Evolutionary conservation across 2,888 invertebrate species (phyloP), one percentile per base, ranked within the genome.

Genomic region (Epinotia demarniana): DNA sequence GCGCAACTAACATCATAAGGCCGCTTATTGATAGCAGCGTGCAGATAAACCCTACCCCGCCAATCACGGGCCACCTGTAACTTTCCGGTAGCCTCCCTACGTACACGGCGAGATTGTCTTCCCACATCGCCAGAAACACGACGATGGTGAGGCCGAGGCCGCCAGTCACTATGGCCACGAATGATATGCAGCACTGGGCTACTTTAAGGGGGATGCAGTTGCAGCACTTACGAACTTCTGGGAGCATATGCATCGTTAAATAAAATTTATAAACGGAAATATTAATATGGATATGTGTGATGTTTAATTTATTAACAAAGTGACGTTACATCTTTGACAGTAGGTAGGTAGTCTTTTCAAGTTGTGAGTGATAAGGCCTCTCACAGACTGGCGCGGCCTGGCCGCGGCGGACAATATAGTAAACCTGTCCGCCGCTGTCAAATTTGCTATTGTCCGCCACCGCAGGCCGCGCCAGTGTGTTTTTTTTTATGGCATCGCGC

Each of bases 21-120:
- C 69, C 69, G 46, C 23, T n/a, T 18, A 69, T 0, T n/a, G 5
- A 2, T 18, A 69, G 16, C 0, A 69, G 12, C n/a, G 16, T 5
- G 11, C 58, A 27, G 27, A 60, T 1, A 3, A 69, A 60, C 8
- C 69, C 69, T 12, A 23, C 4, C 19, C 2, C 6, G 13, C 27
- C 58, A n/a, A 69, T 23, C 16, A 60, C 4, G 3, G 69, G 58
- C 58, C 58, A 69, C 69, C 60, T 60, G 9, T 9, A 0, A 1
- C 27, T 11, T 58, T 69, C 69, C 43, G 69, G 46, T 12, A 69
- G n/a, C n/a, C 5, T 60, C 23, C 69, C 69, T 1, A 69, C 6
- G 23, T 58, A 43, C 3, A n/a, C 39, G 8, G 58, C 69, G n/a
- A 46, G 5, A 5, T 46, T 18, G 3, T 69, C 46, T 60, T 69